Conservation (phyloP, 2,797 vertebrate genomes). For the Cynodonichthys magdalenae region DNA sequence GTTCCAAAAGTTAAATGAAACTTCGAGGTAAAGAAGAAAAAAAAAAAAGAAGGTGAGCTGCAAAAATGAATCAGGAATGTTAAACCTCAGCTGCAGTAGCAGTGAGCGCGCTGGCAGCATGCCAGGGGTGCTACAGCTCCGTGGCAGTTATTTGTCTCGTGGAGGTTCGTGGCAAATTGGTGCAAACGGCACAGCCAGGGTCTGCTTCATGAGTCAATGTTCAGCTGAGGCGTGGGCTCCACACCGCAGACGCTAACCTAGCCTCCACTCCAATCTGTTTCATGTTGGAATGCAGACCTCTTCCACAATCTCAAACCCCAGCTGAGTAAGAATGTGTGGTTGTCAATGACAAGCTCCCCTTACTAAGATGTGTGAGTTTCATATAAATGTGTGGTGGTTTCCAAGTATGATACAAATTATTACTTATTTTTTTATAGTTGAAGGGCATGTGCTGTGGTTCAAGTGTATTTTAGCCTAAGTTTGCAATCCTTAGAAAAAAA, state of each 20-base stretch:
- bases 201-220: constrained; percentile 67
- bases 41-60: not conserved
- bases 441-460: constrained; percentile 38
- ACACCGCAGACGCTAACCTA: constrained; percentile 45
- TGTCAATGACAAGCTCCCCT: constrained; percentile 23
- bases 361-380: constrained; percentile 10
- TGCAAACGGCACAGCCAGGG: constrained; percentile 68
- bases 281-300: constrained; percentile 50
- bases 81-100: constrained; percentile 48
- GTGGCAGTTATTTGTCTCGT: constrained; percentile 73
- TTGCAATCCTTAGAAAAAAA: constrained; percentile 59
- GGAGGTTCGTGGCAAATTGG: constrained; percentile 75
- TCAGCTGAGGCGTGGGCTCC: constrained; percentile 62
- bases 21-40: constrained; percentile 6
- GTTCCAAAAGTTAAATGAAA: constrained; percentile 14
- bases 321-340: constrained; percentile 12
- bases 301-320: constrained; percentile 26
- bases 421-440: constrained; percentile 38
- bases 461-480: constrained; percentile 31
- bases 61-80: constrained; percentile 27
- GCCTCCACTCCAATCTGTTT: constrained; percentile 57
- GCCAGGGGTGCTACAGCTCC: constrained; percentile 63
- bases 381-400: constrained; percentile 13
- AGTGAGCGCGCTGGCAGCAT: constrained; percentile 50
- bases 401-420: constrained; percentile 8